These are phyloP conservation scores for Holacanthella duospinosa DNA, from an alignment of 2,888 invertebrate genomes.

Conservation along the genomic window DNA sequence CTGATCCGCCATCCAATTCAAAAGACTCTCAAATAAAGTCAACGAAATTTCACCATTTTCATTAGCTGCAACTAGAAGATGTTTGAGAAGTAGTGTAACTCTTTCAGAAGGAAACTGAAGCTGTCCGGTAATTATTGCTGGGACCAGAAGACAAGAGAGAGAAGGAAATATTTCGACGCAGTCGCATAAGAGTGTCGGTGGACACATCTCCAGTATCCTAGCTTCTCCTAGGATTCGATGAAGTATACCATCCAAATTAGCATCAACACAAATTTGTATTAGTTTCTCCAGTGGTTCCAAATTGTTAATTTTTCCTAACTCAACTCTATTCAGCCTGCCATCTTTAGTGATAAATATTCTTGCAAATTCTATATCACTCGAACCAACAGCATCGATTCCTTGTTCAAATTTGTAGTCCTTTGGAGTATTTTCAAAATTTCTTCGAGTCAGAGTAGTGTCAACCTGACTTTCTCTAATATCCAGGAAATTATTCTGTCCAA, in stretches of 20 bases:
- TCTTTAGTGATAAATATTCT: not conserved
- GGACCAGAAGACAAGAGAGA: not conserved
- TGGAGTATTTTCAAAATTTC: slow-evolving; percentile 5
- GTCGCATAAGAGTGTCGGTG: too few relatives aligned
- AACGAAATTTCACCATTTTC: not conserved
- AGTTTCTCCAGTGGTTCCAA: not conserved
- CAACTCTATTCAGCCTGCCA: too few relatives aligned
- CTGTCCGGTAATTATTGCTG: not conserved
- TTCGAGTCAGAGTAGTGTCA: not conserved
- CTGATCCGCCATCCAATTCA: not conserved
- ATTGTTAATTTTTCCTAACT: too few relatives aligned
- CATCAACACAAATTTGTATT: not conserved
- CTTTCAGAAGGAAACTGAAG: not conserved
- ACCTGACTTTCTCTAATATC: slow-evolving; percentile 5
- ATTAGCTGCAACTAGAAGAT: not conserved
- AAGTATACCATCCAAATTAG: not conserved
- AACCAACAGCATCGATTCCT: not conserved
- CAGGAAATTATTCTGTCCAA: slow-evolving; percentile 8
- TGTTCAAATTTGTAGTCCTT: slow-evolving; percentile 1
- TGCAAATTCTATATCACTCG: not conserved
- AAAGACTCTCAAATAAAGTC: not conserved
- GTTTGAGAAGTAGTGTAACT: not conserved
- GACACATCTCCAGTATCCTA: not conserved
- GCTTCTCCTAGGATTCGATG: not conserved
- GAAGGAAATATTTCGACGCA: too few relatives aligned